Evolutionary conservation across 2,797 vertebrate species (phyloP).

Genomic region (Iguana delicatissima): DNA sequence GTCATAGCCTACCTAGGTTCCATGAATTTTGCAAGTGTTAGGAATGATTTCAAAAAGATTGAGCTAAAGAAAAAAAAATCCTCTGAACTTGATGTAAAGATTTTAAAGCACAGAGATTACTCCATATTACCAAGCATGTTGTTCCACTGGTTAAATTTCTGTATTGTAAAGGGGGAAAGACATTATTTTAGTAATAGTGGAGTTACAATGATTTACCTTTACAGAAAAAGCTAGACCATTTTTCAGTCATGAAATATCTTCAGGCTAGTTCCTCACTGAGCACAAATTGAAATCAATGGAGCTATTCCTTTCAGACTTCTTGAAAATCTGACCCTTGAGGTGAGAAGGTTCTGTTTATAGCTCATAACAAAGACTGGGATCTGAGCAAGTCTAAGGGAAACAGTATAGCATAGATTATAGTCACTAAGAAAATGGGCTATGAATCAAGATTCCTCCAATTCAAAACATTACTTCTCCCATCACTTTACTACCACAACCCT

Average conservation of each 20-base stretch:
- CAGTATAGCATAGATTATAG: neutral
- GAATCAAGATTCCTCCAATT: neutral
- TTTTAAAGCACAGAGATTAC: neutral
- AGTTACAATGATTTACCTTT: neutral
- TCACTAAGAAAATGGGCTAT: neutral
- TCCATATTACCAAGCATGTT: neutral
- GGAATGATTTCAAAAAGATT: neutral
- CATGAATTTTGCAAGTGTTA: neutral
- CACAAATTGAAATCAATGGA: neutral
- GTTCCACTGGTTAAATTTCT: neutral
- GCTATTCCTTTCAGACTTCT: neutral
- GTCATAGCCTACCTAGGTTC: neutral
- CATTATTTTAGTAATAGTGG: slow-evolving; percentile 23
- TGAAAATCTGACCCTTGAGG: neutral
- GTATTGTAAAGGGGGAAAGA: neutral
- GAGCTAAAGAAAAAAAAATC: too few relatives aligned
- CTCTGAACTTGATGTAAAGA: neutral
- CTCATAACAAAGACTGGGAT: neutral
- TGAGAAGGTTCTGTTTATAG: slow-evolving; percentile 17
- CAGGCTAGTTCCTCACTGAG: neutral
- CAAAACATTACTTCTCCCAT: neutral
- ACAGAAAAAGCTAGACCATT: neutral
- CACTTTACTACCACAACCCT: neutral
- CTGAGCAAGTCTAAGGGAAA: neutral
- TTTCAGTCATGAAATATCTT: accelerated